Evolutionary conservation across 92 coral and sea anemone genomes (phyloP).

Genomic region (Anthopleura xanthogrammica): DNA sequence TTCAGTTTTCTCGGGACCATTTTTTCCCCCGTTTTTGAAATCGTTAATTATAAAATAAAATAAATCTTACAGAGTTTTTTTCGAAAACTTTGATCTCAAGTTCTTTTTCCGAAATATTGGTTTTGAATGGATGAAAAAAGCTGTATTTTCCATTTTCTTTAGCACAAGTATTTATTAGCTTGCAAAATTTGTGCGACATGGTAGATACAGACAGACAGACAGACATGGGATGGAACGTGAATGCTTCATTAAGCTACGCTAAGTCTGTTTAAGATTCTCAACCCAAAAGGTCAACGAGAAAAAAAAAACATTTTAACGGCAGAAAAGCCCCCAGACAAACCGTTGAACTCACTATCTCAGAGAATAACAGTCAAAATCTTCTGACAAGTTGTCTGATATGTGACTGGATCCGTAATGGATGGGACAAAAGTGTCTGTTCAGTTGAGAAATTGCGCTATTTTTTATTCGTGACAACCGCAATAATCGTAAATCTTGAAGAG

Average conservation of each 20-base stretch:
- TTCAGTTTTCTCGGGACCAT: no score
- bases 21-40: background rate
- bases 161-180: no score
- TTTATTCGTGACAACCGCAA: background rate
- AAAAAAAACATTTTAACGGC: background rate
- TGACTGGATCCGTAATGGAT: background rate
- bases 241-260: background rate
- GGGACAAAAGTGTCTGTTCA: background rate
- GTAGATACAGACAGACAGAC: conserved; percentile 1
- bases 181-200: no score
- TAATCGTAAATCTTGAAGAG: conserved; percentile 1
- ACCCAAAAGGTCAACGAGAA: conserved; percentile 19
- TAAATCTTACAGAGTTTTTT: no score
- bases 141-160: no score
- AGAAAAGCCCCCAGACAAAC: conserved; percentile 4
- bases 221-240: background rate
- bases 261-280: background rate
- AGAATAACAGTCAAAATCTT: background rate
- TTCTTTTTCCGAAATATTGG: no score
- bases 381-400: background rate
- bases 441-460: background rate
- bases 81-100: no score
- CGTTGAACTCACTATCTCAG: conserved; percentile 16
- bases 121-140: no score
- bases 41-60: no score